Base-by-base conservation (phyloP, 2,888 invertebrate species). In the Luffia ferchaultella region DNA sequence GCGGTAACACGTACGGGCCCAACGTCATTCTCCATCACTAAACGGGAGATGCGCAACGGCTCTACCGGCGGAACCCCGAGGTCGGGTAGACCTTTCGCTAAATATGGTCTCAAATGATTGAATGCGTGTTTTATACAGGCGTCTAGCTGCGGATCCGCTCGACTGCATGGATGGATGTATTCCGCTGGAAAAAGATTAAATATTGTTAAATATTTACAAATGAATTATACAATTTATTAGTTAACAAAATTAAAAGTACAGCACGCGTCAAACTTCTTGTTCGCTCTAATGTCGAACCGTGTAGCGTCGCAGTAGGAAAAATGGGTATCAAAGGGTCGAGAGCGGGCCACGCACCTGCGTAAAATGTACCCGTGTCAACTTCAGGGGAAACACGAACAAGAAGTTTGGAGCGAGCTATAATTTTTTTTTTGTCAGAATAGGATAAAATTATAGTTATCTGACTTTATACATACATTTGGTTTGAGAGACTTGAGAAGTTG, bases 11-110 rank as follows among this genome's bases (percentile, higher is more conserved):
- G 82, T 16, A 93, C 90, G 0, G 92, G 88, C 0, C 93, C 93
- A 9, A 90, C 89, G 0, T 90, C 89, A 66, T 93, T 93, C 67
- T 92, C 91, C 88, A 93, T 93, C 45, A 89, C 85, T 56, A 93
- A 79, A 52, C 88, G 86, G 45, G 90, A 89, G 51, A 93, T 90
- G 52, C 78, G 73, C 57, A 93, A 73, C 0, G 93, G 93, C 61
- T 93, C 93, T 58, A 93, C 89, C 1, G 91, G 87, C 0, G 92
- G 92, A 2, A 93, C 87, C 16, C 89, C 86, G 48, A 93, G 75
- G 57, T 93, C 93, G 0, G 87, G 77, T 9, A 93, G 86, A 46
- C 93, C 93, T 58, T 79, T 74, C 3, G 89, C 85, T 55, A 92
- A 76, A 67, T 91, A 92, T 2, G 91, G 89, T 54, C 89, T 84